Conservation (phyloP, 2,797 vertebrate genomes). For the Gorsachius magnificus region DNA sequence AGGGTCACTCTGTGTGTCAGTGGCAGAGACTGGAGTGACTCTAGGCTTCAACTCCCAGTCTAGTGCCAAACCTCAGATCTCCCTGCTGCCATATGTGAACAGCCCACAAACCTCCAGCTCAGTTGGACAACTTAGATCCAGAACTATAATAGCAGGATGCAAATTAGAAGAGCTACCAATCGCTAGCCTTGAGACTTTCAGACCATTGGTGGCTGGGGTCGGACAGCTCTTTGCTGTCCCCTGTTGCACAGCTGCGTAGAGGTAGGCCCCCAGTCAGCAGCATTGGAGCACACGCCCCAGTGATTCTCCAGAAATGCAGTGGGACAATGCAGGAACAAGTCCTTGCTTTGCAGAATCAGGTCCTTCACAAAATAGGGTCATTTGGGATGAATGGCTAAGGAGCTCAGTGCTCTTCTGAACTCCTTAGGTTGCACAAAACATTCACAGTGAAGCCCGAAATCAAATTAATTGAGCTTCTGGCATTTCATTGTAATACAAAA, state of each 20-base stretch:
- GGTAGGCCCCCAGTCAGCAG: not conserved
- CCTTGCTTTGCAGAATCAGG: not conserved
- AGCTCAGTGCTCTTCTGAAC: not conserved
- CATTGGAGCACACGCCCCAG: rapidly evolving
- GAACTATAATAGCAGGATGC: not conserved
- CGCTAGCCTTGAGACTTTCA: not conserved
- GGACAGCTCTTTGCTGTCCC: not conserved
- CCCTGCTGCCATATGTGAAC: not conserved
- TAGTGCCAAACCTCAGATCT: not conserved
- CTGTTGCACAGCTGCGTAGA: not conserved
- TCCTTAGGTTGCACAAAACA: not conserved
- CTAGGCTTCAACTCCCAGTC: not conserved
- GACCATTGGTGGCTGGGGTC: not conserved
- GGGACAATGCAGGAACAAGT: not conserved
- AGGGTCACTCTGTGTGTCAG: not conserved
- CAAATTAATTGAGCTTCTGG: not conserved
- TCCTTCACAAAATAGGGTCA: not conserved
- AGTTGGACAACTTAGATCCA: not conserved
- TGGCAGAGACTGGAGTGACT: not conserved
- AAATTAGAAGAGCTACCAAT: not conserved
- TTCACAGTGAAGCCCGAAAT: not conserved
- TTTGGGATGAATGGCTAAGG: not conserved
- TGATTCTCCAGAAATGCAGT: not conserved
- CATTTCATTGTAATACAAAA: not conserved
- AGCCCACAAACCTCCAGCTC: not conserved